Conservation (phyloP, 2,797 vertebrate genomes). For the Florisuga fusca region DNA sequence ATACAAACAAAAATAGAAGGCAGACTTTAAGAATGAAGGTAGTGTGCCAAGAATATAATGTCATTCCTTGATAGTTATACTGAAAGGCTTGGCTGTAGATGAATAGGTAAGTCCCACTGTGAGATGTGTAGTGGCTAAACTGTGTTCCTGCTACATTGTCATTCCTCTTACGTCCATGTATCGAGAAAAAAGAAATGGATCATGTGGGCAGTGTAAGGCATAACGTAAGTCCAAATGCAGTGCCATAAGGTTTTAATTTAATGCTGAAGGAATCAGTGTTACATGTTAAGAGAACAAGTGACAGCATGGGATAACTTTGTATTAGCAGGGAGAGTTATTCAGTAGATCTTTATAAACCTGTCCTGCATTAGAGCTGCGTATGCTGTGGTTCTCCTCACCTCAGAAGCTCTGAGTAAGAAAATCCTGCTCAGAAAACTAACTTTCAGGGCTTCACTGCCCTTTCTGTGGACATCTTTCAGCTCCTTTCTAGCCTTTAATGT, state of each 20-base stretch:
- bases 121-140: neutral
- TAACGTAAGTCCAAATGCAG: neutral
- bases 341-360: neutral
- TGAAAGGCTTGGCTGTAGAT: neutral
- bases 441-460: neutral
- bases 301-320: neutral
- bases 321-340: neutral
- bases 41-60: slow-evolving; percentile 6
- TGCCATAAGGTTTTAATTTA: neutral
- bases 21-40: neutral
- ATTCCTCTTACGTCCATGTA: neutral
- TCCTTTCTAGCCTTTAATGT: neutral
- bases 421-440: neutral
- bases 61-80: neutral
- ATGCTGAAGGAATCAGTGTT: neutral
- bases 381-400: neutral
- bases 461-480: neutral
- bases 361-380: rapidly evolving
- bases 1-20: neutral
- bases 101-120: neutral
- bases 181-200: neutral
- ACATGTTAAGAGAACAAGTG: rapidly evolving
- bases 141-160: neutral
- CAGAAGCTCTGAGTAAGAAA: neutral
- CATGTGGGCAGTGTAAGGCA: rapidly evolving